Evolutionary conservation across 2,888 invertebrate species (phyloP), one percentile per base, ranked within the genome.

Genomic region (Leuctra nigra): DNA sequence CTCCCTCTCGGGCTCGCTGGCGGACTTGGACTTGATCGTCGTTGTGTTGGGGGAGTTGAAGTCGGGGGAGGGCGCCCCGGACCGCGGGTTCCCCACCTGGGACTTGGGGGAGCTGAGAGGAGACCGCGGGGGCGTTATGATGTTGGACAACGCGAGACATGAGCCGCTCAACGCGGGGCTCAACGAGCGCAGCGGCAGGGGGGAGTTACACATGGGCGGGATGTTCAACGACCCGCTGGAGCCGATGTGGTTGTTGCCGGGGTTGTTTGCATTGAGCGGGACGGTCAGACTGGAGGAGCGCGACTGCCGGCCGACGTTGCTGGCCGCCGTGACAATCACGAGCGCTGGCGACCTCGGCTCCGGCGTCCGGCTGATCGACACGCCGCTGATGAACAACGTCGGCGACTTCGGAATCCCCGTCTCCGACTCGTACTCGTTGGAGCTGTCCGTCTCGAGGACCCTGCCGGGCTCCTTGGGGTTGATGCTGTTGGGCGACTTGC

Each of bases 381-480:
- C 77, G 22, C 78, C 78, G 22, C 77, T 77, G 59, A 78, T 78
- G 65, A 76, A 78, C n/a, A 78, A 66, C 1, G 78, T 78, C 9
- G 78, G 77, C 2, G 77, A 77, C 64, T 76, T 76, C 11, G 77
- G 77, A 47, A 78, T 77, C 2, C 77, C 78, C 1, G 77, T 77
- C 65, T 78, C 78, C n/a, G 77, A 76, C 68, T 78, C 78, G 65
- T 76, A 77, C 63, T 78, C 77, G 63, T 76, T 75, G 7, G 75
- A 75, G 64, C 75, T 75, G 61, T 76, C 75, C 0, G 75, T 75
- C 65, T 75, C 76, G 52, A 76, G 35, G 13, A 46, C 54, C 14
- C 56, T 44, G 20, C 56, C 35, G 18, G 7, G 18, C 18, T 41
- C 41, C 20, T 6, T n/a, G 2, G 16, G 16, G 11, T 41, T 41